Percentiles rank a stretch among this genome's conserved stretches.
phyloP scores from a whole-genome alignment of 1,140 invertebrate species.

The Pseudobourletiella spinata region DNA sequence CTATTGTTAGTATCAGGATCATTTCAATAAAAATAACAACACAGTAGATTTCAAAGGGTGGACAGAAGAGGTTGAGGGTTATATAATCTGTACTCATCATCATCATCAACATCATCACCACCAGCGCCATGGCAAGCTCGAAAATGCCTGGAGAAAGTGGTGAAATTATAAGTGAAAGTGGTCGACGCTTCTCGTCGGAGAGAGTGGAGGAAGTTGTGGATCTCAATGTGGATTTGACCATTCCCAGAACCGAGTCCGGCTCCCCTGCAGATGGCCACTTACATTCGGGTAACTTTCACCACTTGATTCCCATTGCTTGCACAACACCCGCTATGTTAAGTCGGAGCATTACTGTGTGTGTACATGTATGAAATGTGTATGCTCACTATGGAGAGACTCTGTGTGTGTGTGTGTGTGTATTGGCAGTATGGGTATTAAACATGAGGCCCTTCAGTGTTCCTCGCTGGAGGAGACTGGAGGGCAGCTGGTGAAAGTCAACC shows the following conservation, averaged over 20 bases:
- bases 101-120: not conserved
- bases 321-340: not conserved
- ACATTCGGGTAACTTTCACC: constrained; percentile 4
- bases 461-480: not conserved
- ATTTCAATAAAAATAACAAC: too few relatives aligned
- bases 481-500: too few relatives aligned
- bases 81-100: too few relatives aligned
- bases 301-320: not conserved
- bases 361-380: not conserved
- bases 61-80: too few relatives aligned
- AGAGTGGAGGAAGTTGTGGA: constrained; percentile 23
- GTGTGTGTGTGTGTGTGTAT: too few relatives aligned
- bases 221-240: constrained; percentile 20
- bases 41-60: too few relatives aligned
- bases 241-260: constrained; percentile 2
- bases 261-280: constrained; percentile 14
- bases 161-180: constrained; percentile 13
- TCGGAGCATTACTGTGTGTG: not conserved
- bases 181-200: constrained; percentile 21
- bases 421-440: too few relatives aligned
- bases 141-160: constrained; percentile 17
- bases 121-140: too few relatives aligned
- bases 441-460: too few relatives aligned
- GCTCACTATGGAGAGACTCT: too few relatives aligned
- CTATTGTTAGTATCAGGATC: too few relatives aligned